Evolutionary conservation across 2,113 vertebrate species (phyloP).

Genomic region (Pelecanoides urinatrix): DNA sequence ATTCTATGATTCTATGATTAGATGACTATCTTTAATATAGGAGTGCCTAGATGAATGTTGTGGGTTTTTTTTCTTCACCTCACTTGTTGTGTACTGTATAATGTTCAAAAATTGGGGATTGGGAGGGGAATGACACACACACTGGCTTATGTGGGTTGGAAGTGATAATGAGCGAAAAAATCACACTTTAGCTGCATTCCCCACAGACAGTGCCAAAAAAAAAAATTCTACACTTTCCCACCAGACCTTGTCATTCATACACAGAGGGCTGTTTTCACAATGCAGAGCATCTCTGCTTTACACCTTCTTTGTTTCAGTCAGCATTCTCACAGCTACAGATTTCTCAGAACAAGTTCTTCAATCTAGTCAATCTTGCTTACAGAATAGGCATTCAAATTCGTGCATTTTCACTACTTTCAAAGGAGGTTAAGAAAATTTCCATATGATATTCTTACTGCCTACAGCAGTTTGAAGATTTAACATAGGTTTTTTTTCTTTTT

Average conservation of each 20-base stretch:
- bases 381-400: not conserved
- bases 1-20: no score
- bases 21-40: not conserved
- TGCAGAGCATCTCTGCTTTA: not conserved
- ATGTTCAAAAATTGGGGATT: not conserved
- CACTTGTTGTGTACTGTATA: not conserved
- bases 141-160: not conserved
- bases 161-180: not conserved
- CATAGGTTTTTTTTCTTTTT: not conserved
- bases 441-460: not conserved
- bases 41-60: not conserved
- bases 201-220: not conserved
- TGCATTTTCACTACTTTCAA: not conserved
- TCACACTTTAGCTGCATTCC: not conserved
- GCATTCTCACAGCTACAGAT: not conserved
- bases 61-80: not conserved
- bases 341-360: not conserved
- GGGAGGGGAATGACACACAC: accelerated
- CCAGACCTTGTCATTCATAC: not conserved
- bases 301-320: not conserved
- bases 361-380: not conserved
- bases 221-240: not conserved
- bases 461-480: not conserved
- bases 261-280: not conserved
- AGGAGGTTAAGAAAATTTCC: constrained; percentile 1